A percentile compares a stretch with the other conserved stretches of the same genome.
Evolutionary conservation across 2,113 vertebrate genomes (phyloP).

Genomic region (Pseudorectes ferrugineus): DNA sequence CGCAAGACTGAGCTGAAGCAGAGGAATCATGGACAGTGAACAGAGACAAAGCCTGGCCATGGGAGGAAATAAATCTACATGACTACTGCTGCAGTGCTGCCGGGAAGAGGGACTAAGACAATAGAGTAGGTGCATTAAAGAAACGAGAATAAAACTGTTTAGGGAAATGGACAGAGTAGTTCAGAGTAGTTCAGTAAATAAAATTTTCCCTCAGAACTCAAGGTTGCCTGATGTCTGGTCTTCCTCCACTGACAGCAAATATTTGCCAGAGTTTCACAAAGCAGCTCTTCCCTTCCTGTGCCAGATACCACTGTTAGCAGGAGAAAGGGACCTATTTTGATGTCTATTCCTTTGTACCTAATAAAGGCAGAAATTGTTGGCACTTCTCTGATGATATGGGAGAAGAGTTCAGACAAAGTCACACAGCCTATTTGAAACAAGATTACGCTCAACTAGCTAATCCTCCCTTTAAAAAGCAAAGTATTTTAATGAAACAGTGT

Average conservation of each 20-base stretch:
- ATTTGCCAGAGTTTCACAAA: not conserved
- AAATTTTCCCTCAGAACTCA: not conserved
- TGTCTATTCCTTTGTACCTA: not conserved
- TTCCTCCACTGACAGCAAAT: not conserved
- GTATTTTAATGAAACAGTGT: not conserved
- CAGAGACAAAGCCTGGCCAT: not conserved
- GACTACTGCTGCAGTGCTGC: not conserved
- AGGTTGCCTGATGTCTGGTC: not conserved
- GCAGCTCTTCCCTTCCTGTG: not conserved
- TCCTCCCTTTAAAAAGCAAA: not conserved
- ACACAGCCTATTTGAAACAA: not conserved
- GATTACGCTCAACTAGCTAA: not conserved
- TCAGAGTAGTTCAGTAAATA: not conserved
- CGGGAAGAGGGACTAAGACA: not conserved
- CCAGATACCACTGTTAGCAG: not conserved
- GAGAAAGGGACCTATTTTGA: not conserved
- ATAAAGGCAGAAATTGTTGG: not conserved
- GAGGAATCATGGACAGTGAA: not conserved
- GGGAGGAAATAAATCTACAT: not conserved
- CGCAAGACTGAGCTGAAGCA: not conserved
- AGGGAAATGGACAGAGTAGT: not conserved
- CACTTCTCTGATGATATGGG: not conserved
- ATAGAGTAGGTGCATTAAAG: not conserved
- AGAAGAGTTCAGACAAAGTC: not conserved
- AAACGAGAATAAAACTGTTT: not conserved